Percentiles rank a stretch among this genome's conserved stretches.
Conservation (phyloP, 2,797 vertebrate genomes). For the Myotis findleyi region DNA sequence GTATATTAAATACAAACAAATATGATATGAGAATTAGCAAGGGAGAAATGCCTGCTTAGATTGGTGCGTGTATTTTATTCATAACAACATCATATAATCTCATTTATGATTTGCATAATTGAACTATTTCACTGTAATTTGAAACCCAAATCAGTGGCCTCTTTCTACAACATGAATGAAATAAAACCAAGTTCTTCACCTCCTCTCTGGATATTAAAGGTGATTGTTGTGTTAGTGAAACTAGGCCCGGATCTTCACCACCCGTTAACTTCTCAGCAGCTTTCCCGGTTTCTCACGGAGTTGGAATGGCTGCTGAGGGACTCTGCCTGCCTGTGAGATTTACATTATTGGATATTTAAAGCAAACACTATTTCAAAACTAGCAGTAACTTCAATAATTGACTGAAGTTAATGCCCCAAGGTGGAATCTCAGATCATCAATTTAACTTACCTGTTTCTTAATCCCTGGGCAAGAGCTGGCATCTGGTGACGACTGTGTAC, state of each 20-base stretch:
- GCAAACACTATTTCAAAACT: slow-evolving; percentile 76
- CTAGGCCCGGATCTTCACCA: not conserved
- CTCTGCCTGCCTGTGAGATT: slow-evolving; percentile 60
- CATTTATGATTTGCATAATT: slow-evolving; percentile 54
- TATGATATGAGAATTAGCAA: slow-evolving; percentile 69
- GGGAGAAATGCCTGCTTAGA: slow-evolving; percentile 47
- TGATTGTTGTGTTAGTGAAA: not conserved
- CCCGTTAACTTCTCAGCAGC: not conserved
- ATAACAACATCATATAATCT: slow-evolving; percentile 12
- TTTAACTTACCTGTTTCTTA: slow-evolving; percentile 54
- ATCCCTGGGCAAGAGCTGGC: not conserved
- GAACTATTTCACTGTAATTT: slow-evolving; percentile 28
- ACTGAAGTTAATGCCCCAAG: slow-evolving; percentile 61
- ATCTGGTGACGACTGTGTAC: not conserved
- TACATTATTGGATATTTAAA: slow-evolving; percentile 77
- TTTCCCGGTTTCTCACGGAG: slow-evolving; percentile 26
- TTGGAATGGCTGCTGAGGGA: slow-evolving; percentile 63
- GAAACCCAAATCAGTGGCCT: not conserved
- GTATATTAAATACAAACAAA: slow-evolving; percentile 60
- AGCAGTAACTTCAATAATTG: slow-evolving; percentile 74
- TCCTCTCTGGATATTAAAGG: not conserved
- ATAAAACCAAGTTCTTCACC: not conserved
- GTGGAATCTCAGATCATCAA: slow-evolving; percentile 53
- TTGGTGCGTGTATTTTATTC: slow-evolving; percentile 47
- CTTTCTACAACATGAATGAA: not conserved